Evolutionary conservation across 1,140 invertebrate genomes (phyloP).

Genomic region (Zaprionus nigranus): DNA sequence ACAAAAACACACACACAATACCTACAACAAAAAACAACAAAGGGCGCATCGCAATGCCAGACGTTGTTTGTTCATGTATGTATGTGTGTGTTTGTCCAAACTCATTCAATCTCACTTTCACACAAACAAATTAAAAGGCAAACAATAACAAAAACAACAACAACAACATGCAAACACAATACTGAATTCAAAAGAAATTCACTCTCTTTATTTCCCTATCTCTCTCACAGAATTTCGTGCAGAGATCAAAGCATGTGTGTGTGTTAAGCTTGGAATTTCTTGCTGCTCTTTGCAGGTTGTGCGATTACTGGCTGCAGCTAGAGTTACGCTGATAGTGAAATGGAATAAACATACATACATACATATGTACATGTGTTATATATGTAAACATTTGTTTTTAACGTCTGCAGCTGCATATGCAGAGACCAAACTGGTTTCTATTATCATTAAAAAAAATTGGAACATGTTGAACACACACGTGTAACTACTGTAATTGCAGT

Average conservation of each 20-base stretch:
- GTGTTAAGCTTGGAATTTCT: conserved; percentile 5
- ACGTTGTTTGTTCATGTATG: background rate
- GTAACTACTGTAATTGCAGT: conserved; percentile 1
- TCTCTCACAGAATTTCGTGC: conserved; percentile 13
- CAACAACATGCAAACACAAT: conserved; percentile 45
- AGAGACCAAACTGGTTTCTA: background rate
- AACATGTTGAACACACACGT: background rate
- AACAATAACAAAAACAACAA: conserved; percentile 53
- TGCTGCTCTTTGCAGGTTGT: conserved; percentile 1
- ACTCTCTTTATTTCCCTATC: background rate
- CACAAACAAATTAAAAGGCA: conserved; percentile 67
- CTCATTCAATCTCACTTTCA: conserved; percentile 72
- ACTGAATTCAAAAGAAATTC: conserved; percentile 30
- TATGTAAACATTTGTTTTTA: conserved; percentile 61
- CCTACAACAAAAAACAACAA: conserved; percentile 21
- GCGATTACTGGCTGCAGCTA: background rate
- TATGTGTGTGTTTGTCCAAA: conserved; percentile 37
- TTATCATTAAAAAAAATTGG: background rate
- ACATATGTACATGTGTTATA: conserved; percentile 14
- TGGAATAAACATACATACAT: background rate
- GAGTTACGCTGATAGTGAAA: conserved; percentile 18
- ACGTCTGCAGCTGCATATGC: background rate
- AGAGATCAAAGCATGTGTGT: conserved; percentile 36
- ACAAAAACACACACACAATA: conserved; percentile 40
- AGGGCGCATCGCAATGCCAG: conserved; percentile 22